These are phyloP conservation scores for Machimus atricapillus DNA, from an alignment of 2,888 invertebrate genomes.

Conservation along the genomic window DNA sequence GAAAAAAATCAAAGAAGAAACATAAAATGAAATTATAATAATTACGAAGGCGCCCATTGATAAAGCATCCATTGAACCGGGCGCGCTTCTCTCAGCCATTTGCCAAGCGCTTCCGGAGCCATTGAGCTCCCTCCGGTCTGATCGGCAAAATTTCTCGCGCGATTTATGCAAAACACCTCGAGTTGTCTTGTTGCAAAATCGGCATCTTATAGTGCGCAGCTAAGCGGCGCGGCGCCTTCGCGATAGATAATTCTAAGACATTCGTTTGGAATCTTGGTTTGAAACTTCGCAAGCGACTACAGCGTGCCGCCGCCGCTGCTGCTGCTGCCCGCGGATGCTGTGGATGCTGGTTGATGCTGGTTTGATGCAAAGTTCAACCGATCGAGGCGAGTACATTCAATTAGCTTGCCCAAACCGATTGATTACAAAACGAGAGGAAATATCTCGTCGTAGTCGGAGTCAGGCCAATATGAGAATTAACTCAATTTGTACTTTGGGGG, in stretches of 20 bases:
- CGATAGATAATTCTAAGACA: not conserved
- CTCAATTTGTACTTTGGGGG: conserved; percentile 33
- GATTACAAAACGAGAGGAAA: conserved; percentile 29
- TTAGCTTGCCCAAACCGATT: conserved; percentile 27
- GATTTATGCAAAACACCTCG: not conserved
- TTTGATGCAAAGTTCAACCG: conserved; percentile 15
- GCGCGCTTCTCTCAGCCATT: not conserved
- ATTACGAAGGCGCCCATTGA: not conserved
- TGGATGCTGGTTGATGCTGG: not conserved
- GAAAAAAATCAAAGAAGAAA: not conserved
- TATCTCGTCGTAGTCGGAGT: not conserved
- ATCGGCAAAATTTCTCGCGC: not conserved
- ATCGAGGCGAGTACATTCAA: conserved; percentile 23
- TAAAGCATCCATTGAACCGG: not conserved
- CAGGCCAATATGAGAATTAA: conserved; percentile 16
- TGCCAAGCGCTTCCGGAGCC: not conserved
- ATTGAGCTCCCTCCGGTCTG: not conserved
- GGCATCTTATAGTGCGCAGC: not conserved
- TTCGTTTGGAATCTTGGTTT: not conserved
- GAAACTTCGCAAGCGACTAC: not conserved
- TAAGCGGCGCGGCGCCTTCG: not conserved
- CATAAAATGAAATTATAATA: not conserved
- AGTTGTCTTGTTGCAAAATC: not conserved
- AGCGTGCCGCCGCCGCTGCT: not conserved
- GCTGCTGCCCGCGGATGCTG: not conserved